Evolutionary conservation across 2,888 invertebrate species (phyloP), one percentile per base, ranked within the genome.

Genomic region (Drosophila kokeensis): DNA sequence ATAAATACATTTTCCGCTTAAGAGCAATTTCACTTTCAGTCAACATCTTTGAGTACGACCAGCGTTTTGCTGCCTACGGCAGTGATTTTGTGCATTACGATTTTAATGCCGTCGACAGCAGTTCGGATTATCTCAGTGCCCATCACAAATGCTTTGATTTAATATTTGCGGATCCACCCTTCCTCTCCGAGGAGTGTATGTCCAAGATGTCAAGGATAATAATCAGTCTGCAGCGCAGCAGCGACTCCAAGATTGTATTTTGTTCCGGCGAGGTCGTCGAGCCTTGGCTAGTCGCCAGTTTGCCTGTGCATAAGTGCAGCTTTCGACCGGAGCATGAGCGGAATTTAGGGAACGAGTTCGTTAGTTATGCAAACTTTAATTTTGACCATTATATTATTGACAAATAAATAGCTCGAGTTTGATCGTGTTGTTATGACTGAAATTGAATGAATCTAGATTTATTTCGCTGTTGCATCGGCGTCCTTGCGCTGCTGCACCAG

Each of bases 111-210:
- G 94, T 96, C 15, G 94, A 95, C 55, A 89, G 97, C 18, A 69
- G 49, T 24, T 95, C 96, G 0, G 91, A 94, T 38, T 95, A 96
- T 15, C 93, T 95, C 18, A 83, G 94, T 2, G 93, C 82, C 0
- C 86, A 89, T 32, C 71, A 80, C 8, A 70, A 93, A 29, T 92
- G 94, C 53, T 98, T 96, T 92, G 97, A 98, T 93, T 91, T 99
- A 30, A 96, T 99, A 1, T 94, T 99, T 62, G 97, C 97, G 0
- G 99, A 99, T 94, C 99, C 99, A 1, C 99, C 99, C 0, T 99
- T 99, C 93, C 94, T 99, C 4, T 97, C 98, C 0, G 96, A 97
- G 82, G 99, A 99, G 92, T 99, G 99, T 93, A 94, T 99, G 55
- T 94, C 95, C 1, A 98, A 98, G 94, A 96, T 96, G 0, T 95